Evolutionary conservation across 2,888 invertebrate genomes (phyloP), one percentile per base, ranked within the genome.

Genomic region (Dicyrtomina minuta): DNA sequence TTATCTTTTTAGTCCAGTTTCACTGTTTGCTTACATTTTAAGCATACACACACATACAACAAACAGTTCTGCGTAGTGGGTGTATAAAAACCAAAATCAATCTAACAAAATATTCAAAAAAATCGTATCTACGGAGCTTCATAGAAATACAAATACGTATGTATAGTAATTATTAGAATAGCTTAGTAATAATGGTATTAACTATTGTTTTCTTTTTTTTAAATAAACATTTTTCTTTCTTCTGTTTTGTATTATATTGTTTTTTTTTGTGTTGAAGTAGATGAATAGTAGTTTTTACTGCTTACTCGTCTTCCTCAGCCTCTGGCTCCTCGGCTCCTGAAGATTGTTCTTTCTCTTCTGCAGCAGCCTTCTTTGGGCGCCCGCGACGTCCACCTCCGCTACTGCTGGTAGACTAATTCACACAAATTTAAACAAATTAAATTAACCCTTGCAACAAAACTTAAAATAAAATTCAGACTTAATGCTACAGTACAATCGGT

Each of bases 311-410:
- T 58, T 75, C 73, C 5, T 67, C 73, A 15, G 67, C 68, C n/a
- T 66, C 68, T 44, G 66, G 70, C 49, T 73, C 72, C 22, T 74
- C 76, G 44, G 66, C 73, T 26, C 76, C 74, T 43, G 73, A 73
- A 46, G 74, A 74, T 49, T 73, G 72, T 39, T 73, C 76, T 49
- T 74, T 73, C 58, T 74, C 73, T 55, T 75, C 74, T 22, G 41
- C 69, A 51, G 66, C 65, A 17, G 61, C 66, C 58, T 68, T 68
- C 72, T 74, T 74, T 69, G 71, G 68, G n/a, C 74, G 72, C 43
- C 76, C 71, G 33, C 71, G 56, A 26, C 74, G 72, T n/a, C 76
- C 72, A 51, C 68, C 68, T 55, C 74, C 73, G 15, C 72, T 70
- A 55, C 65, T 61, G 6, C 70, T 66, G 0, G 55, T 20, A 56